Conservation (phyloP, 2,113 vertebrate species). For the Terrapene triunguis region DNA sequence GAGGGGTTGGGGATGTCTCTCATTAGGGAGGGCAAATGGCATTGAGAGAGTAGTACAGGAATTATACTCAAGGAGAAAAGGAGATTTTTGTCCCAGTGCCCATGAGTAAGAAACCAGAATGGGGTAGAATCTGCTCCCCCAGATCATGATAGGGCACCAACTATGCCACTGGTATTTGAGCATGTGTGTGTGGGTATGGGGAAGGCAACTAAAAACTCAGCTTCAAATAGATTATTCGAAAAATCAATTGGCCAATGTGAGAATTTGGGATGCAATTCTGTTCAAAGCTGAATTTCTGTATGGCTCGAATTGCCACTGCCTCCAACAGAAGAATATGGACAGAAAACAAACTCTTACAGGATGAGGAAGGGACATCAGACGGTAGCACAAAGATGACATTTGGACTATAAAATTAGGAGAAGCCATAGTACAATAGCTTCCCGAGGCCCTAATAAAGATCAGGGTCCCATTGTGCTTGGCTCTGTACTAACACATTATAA, state of each 20-base stretch:
- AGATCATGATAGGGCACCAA: background rate
- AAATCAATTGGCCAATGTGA: rapidly evolving
- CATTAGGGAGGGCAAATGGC: background rate
- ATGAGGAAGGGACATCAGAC: background rate
- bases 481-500: background rate
- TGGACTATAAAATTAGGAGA: background rate
- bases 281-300: rapidly evolving
- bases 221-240: background rate
- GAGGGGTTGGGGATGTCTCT: background rate
- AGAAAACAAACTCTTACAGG: background rate
- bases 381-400: background rate
- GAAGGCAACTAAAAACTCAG: background rate
- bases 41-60: background rate
- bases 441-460: background rate
- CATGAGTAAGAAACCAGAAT: background rate
- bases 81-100: background rate
- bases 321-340: background rate
- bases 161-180: background rate
- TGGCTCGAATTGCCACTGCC: rapidly evolving
- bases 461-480: background rate
- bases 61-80: background rate
- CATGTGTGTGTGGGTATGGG: too few relatives aligned
- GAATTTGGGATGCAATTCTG: rapidly evolving
- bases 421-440: background rate
- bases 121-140: background rate